Evolutionary conservation across 2,888 invertebrate species (phyloP).

Genomic region (Limnephilus marmoratus): DNA sequence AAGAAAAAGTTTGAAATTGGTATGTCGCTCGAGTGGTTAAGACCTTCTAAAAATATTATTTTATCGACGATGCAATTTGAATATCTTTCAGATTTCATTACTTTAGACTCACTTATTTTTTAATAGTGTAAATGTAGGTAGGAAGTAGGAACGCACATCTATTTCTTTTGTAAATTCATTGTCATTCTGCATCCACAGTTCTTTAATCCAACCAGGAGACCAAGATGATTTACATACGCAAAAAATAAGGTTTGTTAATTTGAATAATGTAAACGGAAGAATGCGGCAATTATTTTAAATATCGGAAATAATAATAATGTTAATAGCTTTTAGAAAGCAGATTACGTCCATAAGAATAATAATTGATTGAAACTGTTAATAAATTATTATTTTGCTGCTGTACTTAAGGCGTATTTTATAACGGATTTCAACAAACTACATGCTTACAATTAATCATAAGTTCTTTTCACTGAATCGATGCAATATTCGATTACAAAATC

Average conservation of each 20-base stretch:
- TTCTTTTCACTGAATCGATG: background rate
- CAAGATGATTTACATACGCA: background rate
- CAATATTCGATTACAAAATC: background rate
- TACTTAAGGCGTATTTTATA: background rate
- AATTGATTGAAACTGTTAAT: conserved; percentile 7
- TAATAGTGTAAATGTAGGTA: too few species aligned
- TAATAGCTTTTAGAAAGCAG: conserved; percentile 37
- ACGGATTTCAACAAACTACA: background rate
- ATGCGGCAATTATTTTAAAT: conserved; percentile 30
- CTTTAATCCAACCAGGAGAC: background rate
- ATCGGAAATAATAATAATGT: conserved; percentile 30
- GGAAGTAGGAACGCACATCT: too few species aligned
- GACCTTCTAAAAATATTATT: too few species aligned
- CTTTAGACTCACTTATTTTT: too few species aligned
- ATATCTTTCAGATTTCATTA: too few species aligned
- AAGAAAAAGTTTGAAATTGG: too few species aligned
- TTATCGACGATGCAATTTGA: too few species aligned
- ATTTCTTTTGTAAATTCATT: background rate
- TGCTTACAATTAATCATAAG: background rate
- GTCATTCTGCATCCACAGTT: background rate
- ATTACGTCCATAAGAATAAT: conserved; percentile 11
- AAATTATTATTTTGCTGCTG: background rate
- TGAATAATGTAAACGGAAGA: conserved; percentile 44
- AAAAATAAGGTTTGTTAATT: conserved; percentile 31
- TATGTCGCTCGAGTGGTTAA: too few species aligned